Evolutionary conservation across 2,888 invertebrate genomes (phyloP).

Genomic region (Drosophila demipolita): DNA sequence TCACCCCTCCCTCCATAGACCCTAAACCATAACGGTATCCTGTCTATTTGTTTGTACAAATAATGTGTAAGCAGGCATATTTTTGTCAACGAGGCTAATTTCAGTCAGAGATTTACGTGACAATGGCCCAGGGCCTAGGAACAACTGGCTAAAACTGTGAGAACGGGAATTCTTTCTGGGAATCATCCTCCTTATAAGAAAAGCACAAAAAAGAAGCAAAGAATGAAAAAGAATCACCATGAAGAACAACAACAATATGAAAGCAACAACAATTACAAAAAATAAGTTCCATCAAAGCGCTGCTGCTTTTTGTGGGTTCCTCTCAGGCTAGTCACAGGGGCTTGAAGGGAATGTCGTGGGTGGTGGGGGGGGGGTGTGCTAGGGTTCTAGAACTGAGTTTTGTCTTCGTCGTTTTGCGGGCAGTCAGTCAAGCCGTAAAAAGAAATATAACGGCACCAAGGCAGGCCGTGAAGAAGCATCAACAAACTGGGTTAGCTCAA

Average conservation of each 20-base stretch:
- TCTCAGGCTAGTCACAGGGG: neutral
- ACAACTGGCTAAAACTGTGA: slow-evolving; percentile 7
- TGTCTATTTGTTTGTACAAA: slow-evolving; percentile 77
- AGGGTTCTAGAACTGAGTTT: slow-evolving; percentile 32
- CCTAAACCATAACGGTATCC: slow-evolving; percentile 53
- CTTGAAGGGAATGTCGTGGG: neutral
- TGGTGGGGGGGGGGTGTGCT: neutral
- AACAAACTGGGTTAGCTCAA: slow-evolving; percentile 70
- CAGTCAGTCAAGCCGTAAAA: slow-evolving; percentile 75
- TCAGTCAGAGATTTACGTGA: slow-evolving; percentile 80
- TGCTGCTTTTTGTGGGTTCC: slow-evolving; percentile 43
- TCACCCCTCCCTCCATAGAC: neutral
- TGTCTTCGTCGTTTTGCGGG: slow-evolving; percentile 71
- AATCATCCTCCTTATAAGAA: slow-evolving; percentile 7
- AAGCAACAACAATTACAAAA: slow-evolving; percentile 70
- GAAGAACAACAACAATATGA: slow-evolving; percentile 22
- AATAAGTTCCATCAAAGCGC: slow-evolving; percentile 66
- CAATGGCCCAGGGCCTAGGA: slow-evolving; percentile 56
- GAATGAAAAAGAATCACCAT: slow-evolving; percentile 27
- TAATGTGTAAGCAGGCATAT: slow-evolving; percentile 81
- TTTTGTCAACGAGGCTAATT: slow-evolving; percentile 82
- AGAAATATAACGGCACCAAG: slow-evolving; percentile 62
- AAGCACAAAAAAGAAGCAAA: slow-evolving; percentile 18
- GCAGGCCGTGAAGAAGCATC: slow-evolving; percentile 62
- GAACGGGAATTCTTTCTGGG: slow-evolving; percentile 25